Evolutionary conservation across 2,888 invertebrate genomes (phyloP).

Genomic region (Oasisia sp.): DNA sequence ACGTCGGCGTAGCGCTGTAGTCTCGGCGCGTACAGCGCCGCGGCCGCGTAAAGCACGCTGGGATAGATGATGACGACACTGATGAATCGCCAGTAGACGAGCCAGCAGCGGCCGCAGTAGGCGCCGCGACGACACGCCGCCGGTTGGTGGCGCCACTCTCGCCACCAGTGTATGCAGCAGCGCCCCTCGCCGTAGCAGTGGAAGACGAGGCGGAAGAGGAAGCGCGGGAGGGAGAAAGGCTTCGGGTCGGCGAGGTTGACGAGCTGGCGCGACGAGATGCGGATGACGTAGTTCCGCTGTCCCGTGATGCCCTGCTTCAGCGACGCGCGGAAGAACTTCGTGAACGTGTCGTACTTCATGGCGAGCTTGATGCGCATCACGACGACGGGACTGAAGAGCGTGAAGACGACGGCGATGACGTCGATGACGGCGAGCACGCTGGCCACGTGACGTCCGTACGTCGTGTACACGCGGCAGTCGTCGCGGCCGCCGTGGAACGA

Average conservation of each 20-base stretch:
- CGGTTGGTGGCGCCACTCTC: conserved; percentile 44
- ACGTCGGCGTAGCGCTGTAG: conserved; percentile 35
- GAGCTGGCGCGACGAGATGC: conserved; percentile 45
- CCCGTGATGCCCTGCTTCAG: conserved; percentile 48
- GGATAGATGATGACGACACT: conserved; percentile 42
- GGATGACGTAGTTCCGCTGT: conserved; percentile 47
- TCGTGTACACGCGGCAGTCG: conserved; percentile 35
- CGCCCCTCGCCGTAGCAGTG: conserved; percentile 47
- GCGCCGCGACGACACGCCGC: conserved; percentile 34
- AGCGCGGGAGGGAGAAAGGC: conserved; percentile 44
- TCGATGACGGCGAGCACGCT: conserved; percentile 37
- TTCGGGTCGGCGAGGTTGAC: conserved; percentile 43
- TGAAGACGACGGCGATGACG: conserved; percentile 40
- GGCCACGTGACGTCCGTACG: conserved; percentile 31
- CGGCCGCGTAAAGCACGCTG: conserved; percentile 38
- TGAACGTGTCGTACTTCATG: conserved; percentile 40
- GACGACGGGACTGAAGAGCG: conserved; percentile 43
- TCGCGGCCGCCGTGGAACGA: conserved; percentile 35
- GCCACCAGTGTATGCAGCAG: conserved; percentile 48
- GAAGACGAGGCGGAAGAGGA: conserved; percentile 41
- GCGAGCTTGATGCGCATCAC: conserved; percentile 40
- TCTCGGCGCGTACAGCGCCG: conserved; percentile 40
- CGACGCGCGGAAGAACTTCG: conserved; percentile 46
- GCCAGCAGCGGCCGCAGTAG: conserved; percentile 37
- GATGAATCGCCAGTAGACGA: conserved; percentile 39